phyloP scores from a whole-genome alignment of 2,797 vertebrate species.

The Dromococcyx pavoninus region DNA sequence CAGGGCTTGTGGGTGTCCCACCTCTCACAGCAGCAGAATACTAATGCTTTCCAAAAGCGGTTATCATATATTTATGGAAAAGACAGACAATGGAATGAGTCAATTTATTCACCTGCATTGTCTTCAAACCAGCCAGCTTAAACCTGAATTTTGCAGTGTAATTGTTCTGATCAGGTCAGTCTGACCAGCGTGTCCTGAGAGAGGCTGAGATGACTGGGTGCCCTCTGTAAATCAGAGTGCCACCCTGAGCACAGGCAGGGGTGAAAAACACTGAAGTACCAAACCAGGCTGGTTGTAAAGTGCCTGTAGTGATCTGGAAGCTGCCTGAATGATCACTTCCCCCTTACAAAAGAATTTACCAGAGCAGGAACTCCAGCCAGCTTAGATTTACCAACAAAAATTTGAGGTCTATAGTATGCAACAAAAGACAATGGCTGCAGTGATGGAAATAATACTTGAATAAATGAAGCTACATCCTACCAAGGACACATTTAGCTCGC shows the following conservation, averaged over 20 bases:
- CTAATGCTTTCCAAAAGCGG: slow-evolving; percentile 2
- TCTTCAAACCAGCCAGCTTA: background rate
- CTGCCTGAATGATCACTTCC: background rate
- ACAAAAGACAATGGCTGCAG: background rate
- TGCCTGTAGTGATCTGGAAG: background rate
- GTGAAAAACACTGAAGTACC: accelerated
- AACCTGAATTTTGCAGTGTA: background rate
- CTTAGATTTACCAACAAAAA: background rate
- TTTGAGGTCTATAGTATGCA: background rate
- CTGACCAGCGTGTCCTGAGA: background rate
- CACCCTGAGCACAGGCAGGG: accelerated
- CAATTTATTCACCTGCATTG: background rate
- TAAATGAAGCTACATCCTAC: background rate
- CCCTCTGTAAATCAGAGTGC: background rate
- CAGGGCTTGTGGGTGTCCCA: slow-evolving; percentile 51
- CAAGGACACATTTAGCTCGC: background rate
- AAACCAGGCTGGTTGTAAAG: background rate
- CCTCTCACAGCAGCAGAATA: slow-evolving; percentile 28
- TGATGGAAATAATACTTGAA: background rate
- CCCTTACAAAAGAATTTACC: background rate
- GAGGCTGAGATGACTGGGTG: background rate
- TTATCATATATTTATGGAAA: slow-evolving; percentile 42
- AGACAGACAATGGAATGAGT: slow-evolving; percentile 29
- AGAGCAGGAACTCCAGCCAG: background rate
- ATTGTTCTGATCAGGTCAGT: background rate